Evolutionary conservation across 2,888 invertebrate genomes (phyloP).

Genomic region (Ophraella communa): DNA sequence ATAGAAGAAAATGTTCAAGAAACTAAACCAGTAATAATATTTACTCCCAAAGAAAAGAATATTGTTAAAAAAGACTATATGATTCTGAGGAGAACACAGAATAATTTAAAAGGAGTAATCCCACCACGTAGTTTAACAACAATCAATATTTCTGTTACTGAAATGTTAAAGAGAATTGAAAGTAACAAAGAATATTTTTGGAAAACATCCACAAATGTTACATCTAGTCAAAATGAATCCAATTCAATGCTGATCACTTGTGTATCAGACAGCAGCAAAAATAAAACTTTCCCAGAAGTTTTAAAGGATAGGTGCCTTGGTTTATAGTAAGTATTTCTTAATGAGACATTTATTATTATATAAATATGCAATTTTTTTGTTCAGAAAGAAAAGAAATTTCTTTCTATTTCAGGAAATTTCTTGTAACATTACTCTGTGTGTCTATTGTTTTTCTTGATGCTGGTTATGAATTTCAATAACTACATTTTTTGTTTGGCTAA

Average conservation of each 20-base stretch:
- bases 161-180: slow-evolving; percentile 65
- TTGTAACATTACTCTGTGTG: too few relatives aligned
- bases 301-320: slow-evolving; percentile 72
- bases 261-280: slow-evolving; percentile 54
- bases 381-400: too few relatives aligned
- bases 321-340: slow-evolving; percentile 68
- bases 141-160: slow-evolving; percentile 69
- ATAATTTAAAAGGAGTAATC: slow-evolving; percentile 71
- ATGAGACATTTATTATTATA: not conserved
- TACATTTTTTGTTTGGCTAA: too few relatives aligned
- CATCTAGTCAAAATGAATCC: slow-evolving; percentile 11
- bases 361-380: too few relatives aligned
- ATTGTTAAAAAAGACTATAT: slow-evolving; percentile 54
- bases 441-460: too few relatives aligned
- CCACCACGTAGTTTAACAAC: slow-evolving; percentile 79
- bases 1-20: slow-evolving; percentile 17
- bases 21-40: slow-evolving; percentile 12
- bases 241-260: slow-evolving; percentile 52
- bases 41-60: slow-evolving; percentile 44
- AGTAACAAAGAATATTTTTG: slow-evolving; percentile 50
- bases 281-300: slow-evolving; percentile 67
- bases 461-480: too few relatives aligned
- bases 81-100: slow-evolving; percentile 62
- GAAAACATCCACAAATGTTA: slow-evolving; percentile 24
- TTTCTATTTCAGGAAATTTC: too few relatives aligned